These are phyloP conservation scores for Pseudomyrmex flavicornis DNA, from an alignment of 1,140 invertebrate genomes.

Conservation along the genomic window DNA sequence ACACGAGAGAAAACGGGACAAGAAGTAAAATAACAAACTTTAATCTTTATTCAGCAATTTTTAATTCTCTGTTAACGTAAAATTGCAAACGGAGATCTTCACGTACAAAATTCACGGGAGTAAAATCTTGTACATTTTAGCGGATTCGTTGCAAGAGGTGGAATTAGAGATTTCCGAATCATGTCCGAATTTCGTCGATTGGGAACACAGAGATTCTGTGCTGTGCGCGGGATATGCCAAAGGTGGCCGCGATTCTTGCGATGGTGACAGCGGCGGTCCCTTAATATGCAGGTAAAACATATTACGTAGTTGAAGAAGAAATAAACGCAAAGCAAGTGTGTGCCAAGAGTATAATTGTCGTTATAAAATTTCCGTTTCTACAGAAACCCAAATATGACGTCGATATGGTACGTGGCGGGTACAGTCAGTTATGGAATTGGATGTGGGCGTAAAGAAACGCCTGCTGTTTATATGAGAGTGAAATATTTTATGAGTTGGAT, in stretches of 20 bases:
- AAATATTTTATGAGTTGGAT: conserved; percentile 92
- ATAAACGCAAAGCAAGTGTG: not conserved
- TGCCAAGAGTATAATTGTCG: not conserved
- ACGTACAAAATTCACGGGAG: not conserved
- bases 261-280: conserved; percentile 93
- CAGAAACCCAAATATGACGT: conserved; percentile 86
- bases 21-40: conserved; percentile 87
- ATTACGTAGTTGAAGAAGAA: no score
- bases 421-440: conserved; percentile 93
- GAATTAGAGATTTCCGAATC: conserved; percentile 88
- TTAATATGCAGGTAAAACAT: conserved; percentile 87
- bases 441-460: conserved; percentile 90
- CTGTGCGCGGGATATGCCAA: conserved; percentile 89
- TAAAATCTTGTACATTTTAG: conserved; percentile 79
- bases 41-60: not conserved
- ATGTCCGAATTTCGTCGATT: conserved; percentile 87
- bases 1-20: conserved; percentile 88
- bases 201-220: conserved; percentile 87
- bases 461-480: conserved; percentile 93
- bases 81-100: no score
- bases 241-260: conserved; percentile 93
- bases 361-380: conserved; percentile 5
- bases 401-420: conserved; percentile 91
- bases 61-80: no score
- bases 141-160: conserved; percentile 90